phyloP scores from a whole-genome alignment of 2,888 invertebrate species.

The Iphiclides podalirius region DNA sequence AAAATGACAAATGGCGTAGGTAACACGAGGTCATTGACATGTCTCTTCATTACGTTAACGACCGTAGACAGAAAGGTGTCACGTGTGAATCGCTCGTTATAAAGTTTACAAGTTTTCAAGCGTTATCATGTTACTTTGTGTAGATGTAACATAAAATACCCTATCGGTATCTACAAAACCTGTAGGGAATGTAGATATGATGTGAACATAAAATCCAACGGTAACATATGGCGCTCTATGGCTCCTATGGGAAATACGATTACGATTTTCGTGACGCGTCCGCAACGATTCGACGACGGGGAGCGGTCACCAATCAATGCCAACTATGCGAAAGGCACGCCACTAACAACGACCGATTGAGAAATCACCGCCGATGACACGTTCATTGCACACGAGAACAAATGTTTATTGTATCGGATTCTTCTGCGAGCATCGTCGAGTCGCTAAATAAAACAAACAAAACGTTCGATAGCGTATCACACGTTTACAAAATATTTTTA shows the following conservation, averaged over 20 bases:
- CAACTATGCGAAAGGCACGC: constrained; percentile 15
- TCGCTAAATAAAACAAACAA: no score
- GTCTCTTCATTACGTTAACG: constrained; percentile 1
- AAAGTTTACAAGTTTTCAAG: neutral
- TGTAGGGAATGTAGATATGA: no score
- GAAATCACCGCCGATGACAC: neutral
- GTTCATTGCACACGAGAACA: constrained; percentile 7
- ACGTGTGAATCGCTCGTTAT: neutral
- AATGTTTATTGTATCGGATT: constrained; percentile 4
- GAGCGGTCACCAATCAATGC: constrained; percentile 21
- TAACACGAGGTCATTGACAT: neutral
- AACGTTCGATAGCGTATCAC: no score
- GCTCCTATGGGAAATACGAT: no score
- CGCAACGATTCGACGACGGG: constrained; percentile 44
- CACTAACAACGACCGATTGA: neutral
- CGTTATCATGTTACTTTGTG: no score
- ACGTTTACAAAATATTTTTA: no score
- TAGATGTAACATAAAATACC: no score
- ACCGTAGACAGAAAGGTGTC: neutral
- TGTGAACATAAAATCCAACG: no score
- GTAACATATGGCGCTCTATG: no score
- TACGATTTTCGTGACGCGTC: constrained; percentile 5
- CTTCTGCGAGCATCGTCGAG: constrained; percentile 1
- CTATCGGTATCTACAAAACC: no score
- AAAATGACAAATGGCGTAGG: neutral